Conservation (phyloP, 2,888 invertebrate genomes). For the Hermodice carunculata region DNA sequence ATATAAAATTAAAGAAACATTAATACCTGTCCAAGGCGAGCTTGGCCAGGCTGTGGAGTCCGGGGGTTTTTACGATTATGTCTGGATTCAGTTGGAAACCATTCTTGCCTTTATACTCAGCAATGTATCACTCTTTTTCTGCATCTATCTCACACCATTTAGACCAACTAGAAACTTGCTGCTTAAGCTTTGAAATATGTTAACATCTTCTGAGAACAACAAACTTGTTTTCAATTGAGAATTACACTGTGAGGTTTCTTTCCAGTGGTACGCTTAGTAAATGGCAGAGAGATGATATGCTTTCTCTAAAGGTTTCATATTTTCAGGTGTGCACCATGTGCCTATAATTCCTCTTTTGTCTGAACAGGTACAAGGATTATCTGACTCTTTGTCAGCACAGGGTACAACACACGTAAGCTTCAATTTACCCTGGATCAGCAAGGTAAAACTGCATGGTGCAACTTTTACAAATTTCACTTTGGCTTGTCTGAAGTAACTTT, state of each 20-base stretch:
- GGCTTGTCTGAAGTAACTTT: slow-evolving; percentile 48
- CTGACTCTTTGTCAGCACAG: slow-evolving; percentile 51
- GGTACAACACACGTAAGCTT: slow-evolving; percentile 62
- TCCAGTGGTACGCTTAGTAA: slow-evolving; percentile 62
- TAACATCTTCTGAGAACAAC: slow-evolving; percentile 58
- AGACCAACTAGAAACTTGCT: slow-evolving; percentile 51
- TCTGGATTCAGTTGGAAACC: slow-evolving; percentile 23
- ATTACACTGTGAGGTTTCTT: slow-evolving; percentile 40
- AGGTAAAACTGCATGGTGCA: slow-evolving; percentile 60
- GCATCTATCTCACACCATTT: slow-evolving; percentile 32
- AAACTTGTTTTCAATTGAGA: slow-evolving; percentile 28
- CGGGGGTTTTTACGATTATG: background rate
- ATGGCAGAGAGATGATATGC: slow-evolving; percentile 60
- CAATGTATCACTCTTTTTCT: slow-evolving; percentile 43
- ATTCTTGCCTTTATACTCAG: slow-evolving; percentile 36
- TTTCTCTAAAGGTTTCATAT: slow-evolving; percentile 52
- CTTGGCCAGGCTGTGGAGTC: background rate
- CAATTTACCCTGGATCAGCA: slow-evolving; percentile 50
- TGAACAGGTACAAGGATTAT: slow-evolving; percentile 53
- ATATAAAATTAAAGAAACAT: too few species aligned
- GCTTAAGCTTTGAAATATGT: slow-evolving; percentile 49
- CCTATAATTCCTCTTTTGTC: slow-evolving; percentile 49
- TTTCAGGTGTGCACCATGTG: slow-evolving; percentile 63
- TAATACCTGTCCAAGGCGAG: background rate
- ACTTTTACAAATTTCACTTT: slow-evolving; percentile 44